Evolutionary conservation across 2,888 invertebrate species (phyloP).

Genomic region (Sinodicranocentrus sp.): DNA sequence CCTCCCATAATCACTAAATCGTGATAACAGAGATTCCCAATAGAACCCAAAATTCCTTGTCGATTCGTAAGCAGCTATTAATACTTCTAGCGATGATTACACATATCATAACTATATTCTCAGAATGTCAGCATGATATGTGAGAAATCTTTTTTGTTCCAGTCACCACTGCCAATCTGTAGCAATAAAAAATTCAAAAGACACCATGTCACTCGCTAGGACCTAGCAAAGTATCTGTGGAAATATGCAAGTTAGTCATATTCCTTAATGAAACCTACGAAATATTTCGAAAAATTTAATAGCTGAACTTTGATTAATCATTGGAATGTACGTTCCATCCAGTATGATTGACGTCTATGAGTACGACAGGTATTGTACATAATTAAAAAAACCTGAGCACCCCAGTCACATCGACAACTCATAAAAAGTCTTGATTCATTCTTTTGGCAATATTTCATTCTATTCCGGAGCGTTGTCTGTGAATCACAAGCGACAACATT

Average conservation of each 20-base stretch:
- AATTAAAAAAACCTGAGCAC: conserved; percentile 3
- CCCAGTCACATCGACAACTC: conserved; percentile 36
- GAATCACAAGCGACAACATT: background rate
- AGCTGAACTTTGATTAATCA: background rate
- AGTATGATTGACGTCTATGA: no score
- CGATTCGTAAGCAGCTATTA: conserved; percentile 16
- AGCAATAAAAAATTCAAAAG: no score
- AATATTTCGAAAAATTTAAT: background rate
- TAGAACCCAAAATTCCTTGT: background rate
- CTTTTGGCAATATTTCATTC: conserved; percentile 37
- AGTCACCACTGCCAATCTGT: no score
- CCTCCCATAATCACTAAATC: conserved; percentile 25
- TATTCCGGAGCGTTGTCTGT: background rate
- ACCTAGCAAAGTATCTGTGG: no score
- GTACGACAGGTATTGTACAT: background rate
- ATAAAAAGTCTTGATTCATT: conserved; percentile 46
- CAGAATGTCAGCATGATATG: background rate
- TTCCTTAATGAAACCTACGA: no score
- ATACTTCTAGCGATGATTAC: background rate
- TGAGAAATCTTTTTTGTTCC: no score
- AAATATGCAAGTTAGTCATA: no score
- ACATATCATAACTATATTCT: background rate
- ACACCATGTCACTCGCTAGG: no score
- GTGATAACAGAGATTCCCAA: conserved; percentile 39
- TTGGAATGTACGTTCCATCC: background rate